Conservation (phyloP, 2,888 invertebrate genomes). For the Oligia strigilis region DNA sequence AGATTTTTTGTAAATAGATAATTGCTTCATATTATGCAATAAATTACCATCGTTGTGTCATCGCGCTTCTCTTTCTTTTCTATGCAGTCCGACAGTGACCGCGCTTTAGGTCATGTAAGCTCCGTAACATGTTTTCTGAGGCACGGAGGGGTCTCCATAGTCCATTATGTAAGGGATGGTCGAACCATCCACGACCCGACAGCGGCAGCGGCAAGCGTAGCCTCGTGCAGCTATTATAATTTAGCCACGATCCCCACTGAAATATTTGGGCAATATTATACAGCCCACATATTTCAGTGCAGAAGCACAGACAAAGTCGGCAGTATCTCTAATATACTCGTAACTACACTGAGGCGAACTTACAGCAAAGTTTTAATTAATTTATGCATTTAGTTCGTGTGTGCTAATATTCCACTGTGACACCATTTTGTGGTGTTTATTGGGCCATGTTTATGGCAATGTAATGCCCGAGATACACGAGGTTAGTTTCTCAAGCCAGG, state of each 20-base stretch:
- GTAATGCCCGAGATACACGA: background rate
- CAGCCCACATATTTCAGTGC: constrained; percentile 9
- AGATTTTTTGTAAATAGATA: no score
- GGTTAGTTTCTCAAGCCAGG: background rate
- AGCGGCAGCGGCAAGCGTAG: no score
- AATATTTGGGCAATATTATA: constrained; percentile 7
- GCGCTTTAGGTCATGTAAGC: no score
- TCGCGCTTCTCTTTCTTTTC: no score
- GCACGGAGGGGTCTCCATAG: background rate
- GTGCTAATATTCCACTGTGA: constrained; percentile 67
- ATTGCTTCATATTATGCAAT: no score
- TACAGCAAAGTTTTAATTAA: constrained; percentile 74
- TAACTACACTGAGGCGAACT: constrained; percentile 42
- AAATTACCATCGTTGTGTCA: no score
- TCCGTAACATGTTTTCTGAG: background rate
- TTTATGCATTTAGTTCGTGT: constrained; percentile 74
- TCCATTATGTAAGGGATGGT: background rate
- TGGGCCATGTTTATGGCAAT: constrained; percentile 32
- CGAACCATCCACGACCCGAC: background rate
- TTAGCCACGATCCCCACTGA: background rate
- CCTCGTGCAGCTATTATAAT: background rate
- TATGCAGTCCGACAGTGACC: no score
- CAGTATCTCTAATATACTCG: constrained; percentile 36
- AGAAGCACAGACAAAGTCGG: constrained; percentile 30
- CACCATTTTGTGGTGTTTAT: constrained; percentile 58